Base-by-base conservation (phyloP, 2,888 invertebrate genomes). In the Amphimallon solstitiale region DNA sequence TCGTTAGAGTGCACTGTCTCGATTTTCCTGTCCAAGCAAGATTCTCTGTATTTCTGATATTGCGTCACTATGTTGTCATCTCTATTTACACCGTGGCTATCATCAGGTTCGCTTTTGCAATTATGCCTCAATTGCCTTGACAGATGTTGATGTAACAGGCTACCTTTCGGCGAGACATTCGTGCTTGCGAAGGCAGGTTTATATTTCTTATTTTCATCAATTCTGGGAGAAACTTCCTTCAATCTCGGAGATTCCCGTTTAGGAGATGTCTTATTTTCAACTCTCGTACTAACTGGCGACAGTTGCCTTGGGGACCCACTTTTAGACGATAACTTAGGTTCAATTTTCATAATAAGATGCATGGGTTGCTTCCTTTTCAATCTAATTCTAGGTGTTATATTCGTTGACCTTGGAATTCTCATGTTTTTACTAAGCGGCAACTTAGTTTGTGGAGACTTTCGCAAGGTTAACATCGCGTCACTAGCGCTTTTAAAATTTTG, bases 1-100 rank as follows among this genome's bases (percentile, higher is more conserved):
- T 54, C 64, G 9, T 34, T 23, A 1, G 64, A 37, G 17, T 54
- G 21, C 3, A 56, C 63, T 14, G 29, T 59, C 10, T 40, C 56
- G 23, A 59, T 10, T 3, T 23, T 43, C 6, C 15, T 12, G 10
- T 59, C 56, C 10, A 40, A 21, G 12, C 14, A 15, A 1, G 19
- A 38, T 23, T 29, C 29, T 12, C 40, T 49, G 12, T 21, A 59
- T 23, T 21, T 29, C 14, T 59, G 38, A 29, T 59, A 59, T 17
- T 59, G 56, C 6, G 56, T 59, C 7, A 43, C 43, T 7, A 54
- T 37, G n/a, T 23, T 59, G 9, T 59, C 56, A 1, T 45, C 56
- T 29, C 14, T 43, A n/a, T 12, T 54, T 54, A 7, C 0, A 1
- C 12, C 1, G 7, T 48, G 2, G 9, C 23, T 48, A 29, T 29